These are phyloP conservation scores for Acanthiza pusilla DNA, from an alignment of 2,797 vertebrate genomes.

Conservation along the genomic window DNA sequence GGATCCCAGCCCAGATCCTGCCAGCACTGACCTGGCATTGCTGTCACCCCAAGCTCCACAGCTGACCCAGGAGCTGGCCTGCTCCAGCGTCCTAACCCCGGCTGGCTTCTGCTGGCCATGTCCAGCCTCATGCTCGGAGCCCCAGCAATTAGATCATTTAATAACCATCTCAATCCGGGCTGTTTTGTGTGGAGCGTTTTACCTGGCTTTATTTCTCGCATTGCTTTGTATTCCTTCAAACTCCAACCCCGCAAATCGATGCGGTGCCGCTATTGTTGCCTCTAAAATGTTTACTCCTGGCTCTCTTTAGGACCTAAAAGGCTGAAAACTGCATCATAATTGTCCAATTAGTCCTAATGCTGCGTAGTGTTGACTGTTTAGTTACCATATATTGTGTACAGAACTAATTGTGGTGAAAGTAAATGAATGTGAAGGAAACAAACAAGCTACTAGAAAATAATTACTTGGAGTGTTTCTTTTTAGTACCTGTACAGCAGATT, in stretches of 20 bases:
- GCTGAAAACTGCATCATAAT: conserved; percentile 96
- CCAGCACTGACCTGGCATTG: rapidly evolving
- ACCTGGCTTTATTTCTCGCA: conserved; percentile 46
- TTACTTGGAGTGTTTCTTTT: conserved; percentile 99
- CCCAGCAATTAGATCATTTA: conserved; percentile 47
- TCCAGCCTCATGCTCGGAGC: not conserved
- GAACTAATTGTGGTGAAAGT: conserved; percentile 99
- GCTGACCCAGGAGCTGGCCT: rapidly evolving
- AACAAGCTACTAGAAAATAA: conserved; percentile 99
- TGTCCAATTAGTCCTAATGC: conserved; percentile 99
- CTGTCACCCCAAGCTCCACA: rapidly evolving
- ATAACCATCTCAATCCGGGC: not conserved
- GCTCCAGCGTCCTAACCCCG: not conserved
- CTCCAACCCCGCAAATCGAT: conserved; percentile 50
- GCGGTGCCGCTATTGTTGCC: conserved; percentile 77
- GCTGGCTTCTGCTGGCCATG: not conserved
- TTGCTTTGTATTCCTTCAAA: conserved; percentile 70
- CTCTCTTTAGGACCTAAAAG: conserved; percentile 93
- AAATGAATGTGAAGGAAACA: conserved; percentile 99
- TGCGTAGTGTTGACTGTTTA: conserved; percentile 85
- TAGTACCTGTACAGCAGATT: conserved; percentile 98
- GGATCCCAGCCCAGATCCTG: rapidly evolving
- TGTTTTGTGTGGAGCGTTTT: conserved; percentile 44
- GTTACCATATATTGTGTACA: conserved; percentile 85
- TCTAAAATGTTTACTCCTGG: conserved; percentile 82